Evolutionary conservation across 2,113 vertebrate species (phyloP).

Genomic region (Prinia subflava): DNA sequence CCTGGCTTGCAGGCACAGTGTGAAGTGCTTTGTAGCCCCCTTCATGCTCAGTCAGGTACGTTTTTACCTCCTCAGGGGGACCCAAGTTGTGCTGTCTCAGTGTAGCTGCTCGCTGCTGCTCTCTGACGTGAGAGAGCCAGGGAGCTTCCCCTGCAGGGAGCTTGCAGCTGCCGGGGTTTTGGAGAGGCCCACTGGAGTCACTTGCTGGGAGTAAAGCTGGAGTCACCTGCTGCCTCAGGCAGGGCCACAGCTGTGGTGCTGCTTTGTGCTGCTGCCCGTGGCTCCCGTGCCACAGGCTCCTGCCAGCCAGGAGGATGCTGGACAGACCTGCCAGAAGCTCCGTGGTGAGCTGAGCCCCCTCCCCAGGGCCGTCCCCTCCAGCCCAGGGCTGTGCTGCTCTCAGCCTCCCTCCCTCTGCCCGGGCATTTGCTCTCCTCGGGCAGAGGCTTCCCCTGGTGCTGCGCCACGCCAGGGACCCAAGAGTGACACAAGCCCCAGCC

Average conservation of each 20-base stretch:
- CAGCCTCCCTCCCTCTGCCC: neutral
- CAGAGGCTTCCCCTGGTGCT: neutral
- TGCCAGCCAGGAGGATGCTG: accelerated
- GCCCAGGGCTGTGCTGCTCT: neutral
- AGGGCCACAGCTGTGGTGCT: neutral
- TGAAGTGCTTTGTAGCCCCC: neutral
- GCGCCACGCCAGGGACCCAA: accelerated
- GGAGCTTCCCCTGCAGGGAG: neutral
- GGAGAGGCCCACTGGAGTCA: neutral
- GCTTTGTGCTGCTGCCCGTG: neutral
- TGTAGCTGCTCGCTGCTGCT: accelerated
- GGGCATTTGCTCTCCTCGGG: accelerated
- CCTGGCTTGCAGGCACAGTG: neutral
- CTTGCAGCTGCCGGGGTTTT: neutral
- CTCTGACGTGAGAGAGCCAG: neutral
- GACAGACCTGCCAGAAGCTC: neutral
- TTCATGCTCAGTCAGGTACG: accelerated
- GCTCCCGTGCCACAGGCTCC: neutral
- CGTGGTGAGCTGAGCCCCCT: accelerated
- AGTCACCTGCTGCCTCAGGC: neutral
- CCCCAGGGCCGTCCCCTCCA: neutral
- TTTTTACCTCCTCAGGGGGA: neutral
- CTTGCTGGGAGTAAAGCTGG: neutral
- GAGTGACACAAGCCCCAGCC: neutral
- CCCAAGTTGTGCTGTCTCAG: neutral